These are phyloP conservation scores for Periophthalmus magnuspinnatus DNA, from an alignment of 2,797 vertebrate species.

Conservation along the genomic window DNA sequence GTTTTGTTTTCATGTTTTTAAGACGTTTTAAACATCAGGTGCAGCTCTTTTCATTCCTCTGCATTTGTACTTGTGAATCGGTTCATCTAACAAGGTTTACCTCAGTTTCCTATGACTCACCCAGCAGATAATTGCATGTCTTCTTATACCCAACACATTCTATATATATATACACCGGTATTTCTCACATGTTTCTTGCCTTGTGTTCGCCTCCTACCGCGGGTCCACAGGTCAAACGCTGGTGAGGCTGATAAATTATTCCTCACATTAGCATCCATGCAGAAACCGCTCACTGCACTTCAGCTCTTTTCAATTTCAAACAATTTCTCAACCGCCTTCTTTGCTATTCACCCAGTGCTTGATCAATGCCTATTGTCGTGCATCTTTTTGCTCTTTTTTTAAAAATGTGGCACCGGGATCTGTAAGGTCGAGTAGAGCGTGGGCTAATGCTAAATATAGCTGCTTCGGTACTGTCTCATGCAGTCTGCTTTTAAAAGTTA, in stretches of 20 bases:
- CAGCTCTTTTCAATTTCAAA: not conserved
- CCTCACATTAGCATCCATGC: slow-evolving; percentile 19
- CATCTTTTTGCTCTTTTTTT: slow-evolving; percentile 15
- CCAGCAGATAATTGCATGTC: slow-evolving; percentile 5
- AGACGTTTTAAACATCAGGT: too few relatives aligned
- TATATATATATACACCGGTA: too few relatives aligned
- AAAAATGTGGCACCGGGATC: slow-evolving; percentile 16
- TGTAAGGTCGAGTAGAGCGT: slow-evolving; percentile 17
- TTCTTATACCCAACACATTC: not conserved
- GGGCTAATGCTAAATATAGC: slow-evolving; percentile 33
- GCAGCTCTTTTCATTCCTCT: too few relatives aligned
- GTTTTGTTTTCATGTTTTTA: too few relatives aligned
- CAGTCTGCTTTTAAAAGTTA: slow-evolving; percentile 28
- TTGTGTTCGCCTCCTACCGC: slow-evolving; percentile 14
- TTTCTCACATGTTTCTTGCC: slow-evolving; percentile 2
- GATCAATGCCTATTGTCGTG: slow-evolving; percentile 2
- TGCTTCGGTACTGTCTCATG: slow-evolving; percentile 5
- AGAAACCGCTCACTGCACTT: slow-evolving; percentile 9
- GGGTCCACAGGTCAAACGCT: slow-evolving; percentile 25
- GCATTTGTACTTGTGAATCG: not conserved
- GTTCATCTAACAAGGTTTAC: not conserved
- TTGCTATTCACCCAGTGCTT: not conserved
- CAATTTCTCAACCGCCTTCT: not conserved
- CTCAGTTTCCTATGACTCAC: not conserved
- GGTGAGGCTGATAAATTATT: slow-evolving; percentile 45